A percentile compares a stretch with the other conserved stretches of the same genome.
Conservation (phyloP, 2,888 invertebrate genomes). For the Sinopyrophorus schimmeli region DNA sequence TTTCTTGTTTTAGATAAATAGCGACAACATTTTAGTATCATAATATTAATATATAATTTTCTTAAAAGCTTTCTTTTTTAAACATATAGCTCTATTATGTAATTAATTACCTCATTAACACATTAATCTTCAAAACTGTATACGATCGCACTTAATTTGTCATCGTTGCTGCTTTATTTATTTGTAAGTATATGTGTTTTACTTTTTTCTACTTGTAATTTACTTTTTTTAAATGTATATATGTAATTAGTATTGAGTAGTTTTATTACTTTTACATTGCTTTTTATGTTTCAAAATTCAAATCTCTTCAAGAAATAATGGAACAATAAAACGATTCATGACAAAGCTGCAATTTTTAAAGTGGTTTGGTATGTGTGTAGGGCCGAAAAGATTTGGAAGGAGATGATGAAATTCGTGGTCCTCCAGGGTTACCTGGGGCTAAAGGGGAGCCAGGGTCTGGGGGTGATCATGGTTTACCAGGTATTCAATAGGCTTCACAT, state of each 20-base stretch:
- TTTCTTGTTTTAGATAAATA: slow-evolving; percentile 16
- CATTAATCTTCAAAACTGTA: slow-evolving; percentile 32
- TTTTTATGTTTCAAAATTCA: no score
- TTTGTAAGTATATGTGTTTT: slow-evolving; percentile 15
- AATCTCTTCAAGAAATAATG: no score
- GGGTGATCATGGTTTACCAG: slow-evolving; percentile 58
- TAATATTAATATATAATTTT: background rate
- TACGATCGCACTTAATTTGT: slow-evolving; percentile 25
- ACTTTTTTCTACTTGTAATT: slow-evolving; percentile 18
- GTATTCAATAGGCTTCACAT: slow-evolving; percentile 41
- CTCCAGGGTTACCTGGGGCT: slow-evolving; percentile 66
- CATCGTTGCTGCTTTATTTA: slow-evolving; percentile 33
- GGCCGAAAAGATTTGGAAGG: slow-evolving; percentile 61
- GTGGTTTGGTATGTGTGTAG: slow-evolving; percentile 55
- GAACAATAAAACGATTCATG: no score
- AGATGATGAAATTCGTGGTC: slow-evolving; percentile 64
- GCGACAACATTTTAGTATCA: slow-evolving; percentile 7
- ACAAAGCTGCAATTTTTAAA: slow-evolving; percentile 42
- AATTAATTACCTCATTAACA: slow-evolving; percentile 41
- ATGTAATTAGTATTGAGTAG: slow-evolving; percentile 8
- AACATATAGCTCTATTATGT: slow-evolving; percentile 17
- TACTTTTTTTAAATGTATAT: no score
- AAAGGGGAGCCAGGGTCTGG: slow-evolving; percentile 60
- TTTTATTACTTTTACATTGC: background rate
- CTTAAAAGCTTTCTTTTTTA: slow-evolving; percentile 12